These are phyloP conservation scores for Verasper variegatus DNA, from an alignment of 2,113 vertebrate species.

Conservation along the genomic window DNA sequence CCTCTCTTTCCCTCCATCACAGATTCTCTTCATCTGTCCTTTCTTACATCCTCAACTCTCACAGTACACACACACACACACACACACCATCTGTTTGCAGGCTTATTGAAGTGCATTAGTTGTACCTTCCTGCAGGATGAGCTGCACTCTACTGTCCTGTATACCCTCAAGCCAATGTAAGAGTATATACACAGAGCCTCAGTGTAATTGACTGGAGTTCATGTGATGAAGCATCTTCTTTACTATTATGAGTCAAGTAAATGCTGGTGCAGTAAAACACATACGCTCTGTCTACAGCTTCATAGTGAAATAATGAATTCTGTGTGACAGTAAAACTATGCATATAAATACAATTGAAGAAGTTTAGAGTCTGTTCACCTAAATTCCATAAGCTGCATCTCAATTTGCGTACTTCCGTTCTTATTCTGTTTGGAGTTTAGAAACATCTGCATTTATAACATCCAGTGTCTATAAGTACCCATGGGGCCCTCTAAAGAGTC, in stretches of 20 bases:
- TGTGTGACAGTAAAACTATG: background rate
- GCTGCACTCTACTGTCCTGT: conserved; percentile 21
- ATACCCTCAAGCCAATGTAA: background rate
- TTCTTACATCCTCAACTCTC: background rate
- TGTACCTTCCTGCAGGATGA: conserved; percentile 40
- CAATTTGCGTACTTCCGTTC: too few species aligned
- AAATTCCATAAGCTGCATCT: too few species aligned
- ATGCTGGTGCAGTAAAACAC: background rate
- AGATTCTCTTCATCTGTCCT: conserved; percentile 17
- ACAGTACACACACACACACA: background rate
- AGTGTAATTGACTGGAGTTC: background rate
- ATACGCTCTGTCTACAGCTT: background rate
- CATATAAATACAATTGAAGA: background rate
- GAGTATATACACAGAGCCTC: background rate
- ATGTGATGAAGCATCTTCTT: background rate
- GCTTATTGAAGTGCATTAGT: conserved; percentile 28
- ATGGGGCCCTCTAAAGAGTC: too few species aligned
- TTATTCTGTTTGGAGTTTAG: too few species aligned
- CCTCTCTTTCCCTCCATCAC: conserved; percentile 10
- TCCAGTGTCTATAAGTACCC: too few species aligned
- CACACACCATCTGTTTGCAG: conserved; percentile 53
- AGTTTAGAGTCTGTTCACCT: too few species aligned
- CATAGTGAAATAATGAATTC: background rate
- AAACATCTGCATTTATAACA: too few species aligned
- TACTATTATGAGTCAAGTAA: background rate